Evolutionary conservation across 2,888 invertebrate genomes (phyloP).

Genomic region (Yponomeuta cagnagella): DNA sequence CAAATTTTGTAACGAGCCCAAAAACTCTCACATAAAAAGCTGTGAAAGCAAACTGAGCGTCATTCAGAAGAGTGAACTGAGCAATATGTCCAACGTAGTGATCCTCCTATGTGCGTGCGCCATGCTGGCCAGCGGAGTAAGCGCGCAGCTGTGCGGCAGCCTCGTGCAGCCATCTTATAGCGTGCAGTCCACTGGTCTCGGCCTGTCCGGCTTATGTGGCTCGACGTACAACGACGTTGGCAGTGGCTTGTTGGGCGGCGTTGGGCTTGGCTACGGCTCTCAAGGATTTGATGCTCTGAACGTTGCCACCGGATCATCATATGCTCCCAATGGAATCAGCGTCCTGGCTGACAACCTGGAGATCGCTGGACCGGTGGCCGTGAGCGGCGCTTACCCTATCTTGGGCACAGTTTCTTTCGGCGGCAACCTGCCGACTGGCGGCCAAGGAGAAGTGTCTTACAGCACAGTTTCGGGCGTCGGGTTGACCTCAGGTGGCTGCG

Average conservation of each 20-base stretch:
- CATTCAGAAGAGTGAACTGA: neutral
- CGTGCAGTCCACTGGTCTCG: neutral
- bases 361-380: neutral
- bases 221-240: neutral
- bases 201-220: neutral
- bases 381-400: neutral
- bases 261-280: neutral
- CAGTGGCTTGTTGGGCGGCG: neutral
- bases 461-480: neutral
- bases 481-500: slow-evolving; percentile 2
- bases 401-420: neutral
- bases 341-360: slow-evolving; percentile 6
- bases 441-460: neutral
- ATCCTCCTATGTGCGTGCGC: neutral
- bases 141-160: neutral
- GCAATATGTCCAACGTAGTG: neutral
- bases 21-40: neutral
- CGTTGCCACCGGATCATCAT: neutral
- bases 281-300: neutral
- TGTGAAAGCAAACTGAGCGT: neutral
- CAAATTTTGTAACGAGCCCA: neutral
- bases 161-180: neutral
- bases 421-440: neutral
- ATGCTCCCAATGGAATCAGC: neutral
- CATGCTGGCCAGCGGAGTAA: neutral